Base-by-base conservation (phyloP, 2,888 invertebrate genomes). In the Tipula helvola region DNA sequence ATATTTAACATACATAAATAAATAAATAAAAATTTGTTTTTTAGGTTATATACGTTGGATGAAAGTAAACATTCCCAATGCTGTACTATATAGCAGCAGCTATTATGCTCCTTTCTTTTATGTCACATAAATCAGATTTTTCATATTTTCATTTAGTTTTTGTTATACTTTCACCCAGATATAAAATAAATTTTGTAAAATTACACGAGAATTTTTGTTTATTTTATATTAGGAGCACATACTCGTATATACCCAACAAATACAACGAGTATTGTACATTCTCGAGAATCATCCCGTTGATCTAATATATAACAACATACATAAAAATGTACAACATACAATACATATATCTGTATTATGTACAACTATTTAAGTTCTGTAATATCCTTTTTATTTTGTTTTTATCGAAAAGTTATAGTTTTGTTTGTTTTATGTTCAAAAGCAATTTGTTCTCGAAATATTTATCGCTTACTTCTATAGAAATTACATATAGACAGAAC, bases 101-200 rank as follows among this genome's bases (percentile, higher is more conserved):
- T 71, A 71, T 71, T 28, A 28, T 71, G 71, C 10, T 71, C 71
- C 71, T 71, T 71, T 71, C 18, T 71, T 71, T 71, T 71, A 71
- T 71, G 71, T 71, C 71, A 71, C 71, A 71, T 71, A 71, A 71
- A 71, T 71, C 71, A 71, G 71, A 71, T 71, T 71, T 57, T 71
- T 71, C 71, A 71, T 71, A 71, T 71, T 71, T 71, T 71, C 71
- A 71, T 71, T 71, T 71, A 71, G 71, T 71, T 71, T 28, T 71
- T 71, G 71, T 71, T 71, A 28, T 71, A 71, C 71, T 71, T 71
- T 18, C 28, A 71, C 71, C 28, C 71, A 71, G 71, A 57, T 57
- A 57, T 57, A 57, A 52, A 52, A 47, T 52, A 57, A 52, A n/a
- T 52, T 52, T 71, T 28, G 71, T 71, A 71, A 71, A 18, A 71